Conservation (phyloP, 2,113 vertebrate genomes). For the Nothocercus julius region DNA sequence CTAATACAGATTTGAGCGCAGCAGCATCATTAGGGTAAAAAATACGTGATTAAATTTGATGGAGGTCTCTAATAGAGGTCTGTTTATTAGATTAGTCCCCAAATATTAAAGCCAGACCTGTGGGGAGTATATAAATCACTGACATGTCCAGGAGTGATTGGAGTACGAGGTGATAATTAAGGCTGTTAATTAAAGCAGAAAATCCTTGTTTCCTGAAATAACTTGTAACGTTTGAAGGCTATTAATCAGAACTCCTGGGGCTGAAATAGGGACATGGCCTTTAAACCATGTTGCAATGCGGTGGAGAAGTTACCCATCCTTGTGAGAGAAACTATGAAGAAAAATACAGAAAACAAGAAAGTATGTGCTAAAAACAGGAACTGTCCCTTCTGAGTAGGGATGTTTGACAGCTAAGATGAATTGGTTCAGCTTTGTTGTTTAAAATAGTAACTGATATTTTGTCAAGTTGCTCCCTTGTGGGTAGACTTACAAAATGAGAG, state of each 20-base stretch:
- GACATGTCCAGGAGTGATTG: neutral
- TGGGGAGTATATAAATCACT: neutral
- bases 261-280: neutral
- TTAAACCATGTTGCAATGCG: constrained; percentile 31
- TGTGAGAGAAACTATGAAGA: neutral
- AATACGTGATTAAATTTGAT: neutral
- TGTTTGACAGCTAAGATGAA: constrained; percentile 8
- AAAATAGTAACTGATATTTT: constrained; percentile 45
- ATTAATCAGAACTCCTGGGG: constrained; percentile 1
- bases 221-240: constrained; percentile 1
- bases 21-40: neutral
- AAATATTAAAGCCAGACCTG: neutral
- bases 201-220: constrained; percentile 13
- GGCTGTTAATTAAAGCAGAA: constrained; percentile 24
- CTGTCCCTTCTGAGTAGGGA: constrained; percentile 3
- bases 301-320: constrained; percentile 23
- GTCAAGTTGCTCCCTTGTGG: constrained; percentile 14
- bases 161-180: neutral
- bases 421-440: neutral
- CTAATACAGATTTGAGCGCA: neutral
- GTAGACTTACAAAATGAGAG: constrained; percentile 20
- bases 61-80: neutral
- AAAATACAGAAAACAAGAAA: neutral
- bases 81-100: neutral
- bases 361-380: constrained; percentile 19